These are phyloP conservation scores for Hyposmocoma kahamanoa DNA, from an alignment of 1,140 invertebrate genomes.

Conservation along the genomic window DNA sequence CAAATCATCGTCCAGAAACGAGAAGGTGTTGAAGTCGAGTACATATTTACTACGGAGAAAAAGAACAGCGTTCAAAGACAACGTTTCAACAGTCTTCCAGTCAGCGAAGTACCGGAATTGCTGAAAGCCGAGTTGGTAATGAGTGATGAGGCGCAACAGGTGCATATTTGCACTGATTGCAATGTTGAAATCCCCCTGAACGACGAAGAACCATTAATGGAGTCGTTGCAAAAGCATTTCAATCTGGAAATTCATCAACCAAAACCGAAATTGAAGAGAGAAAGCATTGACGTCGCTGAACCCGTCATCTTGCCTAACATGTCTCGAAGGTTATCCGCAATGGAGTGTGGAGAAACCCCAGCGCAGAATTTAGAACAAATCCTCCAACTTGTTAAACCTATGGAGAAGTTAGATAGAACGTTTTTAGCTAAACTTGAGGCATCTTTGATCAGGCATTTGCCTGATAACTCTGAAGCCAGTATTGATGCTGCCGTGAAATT, in stretches of 20 bases:
- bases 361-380: conserved; percentile 42
- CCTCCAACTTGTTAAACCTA: conserved; percentile 35
- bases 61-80: conserved; percentile 59
- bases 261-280: conserved; percentile 42
- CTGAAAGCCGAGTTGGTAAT: conserved; percentile 46
- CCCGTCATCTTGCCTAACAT: conserved; percentile 55
- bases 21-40: conserved; percentile 56
- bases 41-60: conserved; percentile 64
- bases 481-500: conserved; percentile 50
- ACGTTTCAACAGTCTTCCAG: conserved; percentile 58
- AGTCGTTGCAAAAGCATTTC: conserved; percentile 59
- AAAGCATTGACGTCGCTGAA: conserved; percentile 59
- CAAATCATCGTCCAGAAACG: conserved; percentile 45
- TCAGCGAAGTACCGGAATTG: conserved; percentile 59
- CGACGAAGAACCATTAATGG: conserved; percentile 59
- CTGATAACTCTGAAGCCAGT: conserved; percentile 55
- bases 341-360: conserved; percentile 46
- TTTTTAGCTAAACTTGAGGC: conserved; percentile 42
- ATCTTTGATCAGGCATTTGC: conserved; percentile 37
- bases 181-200: conserved; percentile 55
- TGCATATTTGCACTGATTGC: conserved; percentile 63
- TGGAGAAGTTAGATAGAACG: conserved; percentile 45
- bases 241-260: conserved; percentile 51
- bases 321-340: conserved; percentile 52
- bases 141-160: conserved; percentile 47